Conservation (phyloP, 1,140 invertebrate species). For the Octopus sinensis region DNA sequence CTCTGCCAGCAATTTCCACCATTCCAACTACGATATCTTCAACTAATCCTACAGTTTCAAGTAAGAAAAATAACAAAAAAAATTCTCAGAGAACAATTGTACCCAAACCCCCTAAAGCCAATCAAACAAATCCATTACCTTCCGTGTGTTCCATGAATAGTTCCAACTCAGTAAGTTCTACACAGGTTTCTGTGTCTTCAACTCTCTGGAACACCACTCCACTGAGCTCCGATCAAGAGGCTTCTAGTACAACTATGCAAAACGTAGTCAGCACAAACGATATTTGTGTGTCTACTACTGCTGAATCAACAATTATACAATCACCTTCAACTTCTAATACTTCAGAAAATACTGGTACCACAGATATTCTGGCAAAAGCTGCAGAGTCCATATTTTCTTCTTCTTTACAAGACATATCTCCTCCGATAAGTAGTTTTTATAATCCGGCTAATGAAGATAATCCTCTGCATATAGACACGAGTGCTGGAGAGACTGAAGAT, state of each 20-base stretch:
- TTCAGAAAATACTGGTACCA: slow-evolving; percentile 22
- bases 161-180: neutral
- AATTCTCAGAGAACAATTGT: slow-evolving; percentile 9
- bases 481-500: slow-evolving; percentile 39
- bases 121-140: neutral
- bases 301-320: slow-evolving; percentile 10
- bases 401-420: slow-evolving; percentile 35
- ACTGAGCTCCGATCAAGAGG: neutral
- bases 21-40: neutral
- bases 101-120: slow-evolving; percentile 4
- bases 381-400: slow-evolving; percentile 56
- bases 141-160: neutral
- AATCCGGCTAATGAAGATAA: slow-evolving; percentile 50
- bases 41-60: neutral
- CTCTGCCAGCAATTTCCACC: neutral
- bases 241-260: slow-evolving; percentile 9
- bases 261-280: neutral
- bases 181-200: neutral
- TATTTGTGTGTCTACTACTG: neutral
- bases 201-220: neutral
- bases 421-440: slow-evolving; percentile 39
- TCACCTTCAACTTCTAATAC: slow-evolving; percentile 13
- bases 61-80: neutral
- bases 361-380: slow-evolving; percentile 57
- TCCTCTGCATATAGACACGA: slow-evolving; percentile 51